Base-by-base conservation (phyloP, 2,888 invertebrate species). In the Thecophora atra region DNA sequence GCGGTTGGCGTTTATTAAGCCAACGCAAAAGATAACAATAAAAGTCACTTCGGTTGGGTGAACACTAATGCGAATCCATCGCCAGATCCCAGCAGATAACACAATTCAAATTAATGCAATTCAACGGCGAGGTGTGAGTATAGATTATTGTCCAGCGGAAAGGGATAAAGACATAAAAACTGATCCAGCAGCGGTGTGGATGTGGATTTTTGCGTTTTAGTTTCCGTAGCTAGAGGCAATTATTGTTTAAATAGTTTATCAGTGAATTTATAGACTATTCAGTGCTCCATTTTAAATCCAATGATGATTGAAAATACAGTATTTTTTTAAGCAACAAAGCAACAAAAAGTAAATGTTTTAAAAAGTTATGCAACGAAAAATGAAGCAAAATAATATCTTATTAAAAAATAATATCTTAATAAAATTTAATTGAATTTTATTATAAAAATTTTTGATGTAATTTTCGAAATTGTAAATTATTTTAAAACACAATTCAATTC, bases 51-150 rank as follows among this genome's bases (percentile, higher is more conserved):
- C 37, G 37, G 21, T 58, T 56, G 28, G 44, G 58, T 26, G 28
- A 42, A 56, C 58, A 58, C 56, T 56, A 68, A 68, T 56, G 68
- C 24, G 68, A 21, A 26, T 30, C 44, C 26, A 11, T 37, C 37
- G 37, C 37, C n/a, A n/a, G 11, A 11, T 26, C 42, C 56, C 68
- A 21, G 28, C 44, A 37, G 58, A 24, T 24, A 42, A 70, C 17
- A 58, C 58, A 68, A 62, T 52, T 51, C 62, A 62, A 70, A 62
- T 70, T 70, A 70, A 70, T 70, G 62, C 15, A 19, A 52, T 24
- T 62, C 70, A 62, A 63, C 52, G 68, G 58, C 52, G 51, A 21
- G 11, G 11, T 21, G 19, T 21, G 21, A 3, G 52, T 51, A 30
- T 13, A 30, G 51, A 37, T 63, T 63, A 63, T 42, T 21, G 63